These are phyloP conservation scores for Dinomys branickii DNA, from an alignment of 2,113 vertebrate genomes.

Conservation along the genomic window DNA sequence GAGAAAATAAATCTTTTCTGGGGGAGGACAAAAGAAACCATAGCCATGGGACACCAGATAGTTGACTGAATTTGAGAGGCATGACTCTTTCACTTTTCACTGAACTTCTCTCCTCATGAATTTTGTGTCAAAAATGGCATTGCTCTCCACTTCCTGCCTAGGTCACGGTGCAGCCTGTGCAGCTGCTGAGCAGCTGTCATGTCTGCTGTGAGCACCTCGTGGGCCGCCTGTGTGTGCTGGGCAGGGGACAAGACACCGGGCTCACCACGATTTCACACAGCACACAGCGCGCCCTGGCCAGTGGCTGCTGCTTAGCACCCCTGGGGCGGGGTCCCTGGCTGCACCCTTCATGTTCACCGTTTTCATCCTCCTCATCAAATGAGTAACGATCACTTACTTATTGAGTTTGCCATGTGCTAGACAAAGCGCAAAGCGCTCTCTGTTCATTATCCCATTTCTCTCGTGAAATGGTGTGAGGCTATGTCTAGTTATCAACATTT, in stretches of 20 bases:
- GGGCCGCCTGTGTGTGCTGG: neutral
- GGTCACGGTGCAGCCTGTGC: neutral
- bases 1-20: neutral
- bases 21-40: neutral
- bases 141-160: conserved; percentile 27
- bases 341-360: neutral
- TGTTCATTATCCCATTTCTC: neutral
- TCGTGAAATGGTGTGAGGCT: neutral
- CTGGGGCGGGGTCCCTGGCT: neutral
- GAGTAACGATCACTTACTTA: neutral
- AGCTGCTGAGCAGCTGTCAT: neutral
- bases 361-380: neutral
- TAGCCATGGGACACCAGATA: neutral
- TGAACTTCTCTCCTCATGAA: neutral
- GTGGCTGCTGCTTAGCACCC: accelerated
- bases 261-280: neutral
- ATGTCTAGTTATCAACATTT: neutral
- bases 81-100: neutral
- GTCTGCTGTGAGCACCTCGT: neutral
- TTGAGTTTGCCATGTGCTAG: neutral
- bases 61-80: neutral
- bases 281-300: neutral
- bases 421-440: neutral
- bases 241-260: neutral
- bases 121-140: neutral